Base-by-base conservation (phyloP, 1,140 invertebrate species). In the Artemia franciscana region DNA sequence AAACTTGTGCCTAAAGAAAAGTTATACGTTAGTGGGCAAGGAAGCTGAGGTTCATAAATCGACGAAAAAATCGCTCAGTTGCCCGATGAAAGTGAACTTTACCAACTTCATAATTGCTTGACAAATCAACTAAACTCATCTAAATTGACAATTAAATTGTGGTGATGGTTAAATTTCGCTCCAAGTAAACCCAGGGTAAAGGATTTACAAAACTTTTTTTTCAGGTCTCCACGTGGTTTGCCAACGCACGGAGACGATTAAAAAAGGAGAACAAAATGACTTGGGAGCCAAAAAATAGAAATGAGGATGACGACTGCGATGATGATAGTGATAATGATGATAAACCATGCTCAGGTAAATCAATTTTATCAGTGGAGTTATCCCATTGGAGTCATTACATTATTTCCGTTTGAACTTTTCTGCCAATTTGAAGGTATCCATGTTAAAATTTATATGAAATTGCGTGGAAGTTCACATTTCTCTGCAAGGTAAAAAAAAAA, bases 231-330 rank as follows among this genome's bases (percentile, higher is more conserved):
- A 84, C 82, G 61, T 83, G 82, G 82, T 84, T 84, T 68, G 82
- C 81, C 39, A 84, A 83, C 68, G 82, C 82, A 5, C 70, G 79
- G 5, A 67, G 79, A 58, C 70, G 79, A 9, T 70, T 80, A 26
- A 83, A 84, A 71, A 84, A 84, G 67, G 82, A 84, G 68, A 84
- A 83, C 69, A 83, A 83, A 70, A 80, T 81, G 79, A 81, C 79
- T 3, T 81, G 79, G 79, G 78, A 78, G 61, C 79, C 79, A 5
- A 69, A 75, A 24, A 79, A 78, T 28, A 30, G 63, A 66, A 71
- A 75, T 67, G 74, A 73, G 58, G 76, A 75, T 51, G 76, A 76
- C 66, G 77, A 75, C 60, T 56, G 57, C 24, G 63, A 56, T 5
- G 63, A 64, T 58, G 75, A 75, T 66, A 75, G 76, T 65, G 72